Evolutionary conservation across 2,797 vertebrate species (phyloP), one percentile per base, ranked within the genome.

Genomic region (Clarias platycephalus): DNA sequence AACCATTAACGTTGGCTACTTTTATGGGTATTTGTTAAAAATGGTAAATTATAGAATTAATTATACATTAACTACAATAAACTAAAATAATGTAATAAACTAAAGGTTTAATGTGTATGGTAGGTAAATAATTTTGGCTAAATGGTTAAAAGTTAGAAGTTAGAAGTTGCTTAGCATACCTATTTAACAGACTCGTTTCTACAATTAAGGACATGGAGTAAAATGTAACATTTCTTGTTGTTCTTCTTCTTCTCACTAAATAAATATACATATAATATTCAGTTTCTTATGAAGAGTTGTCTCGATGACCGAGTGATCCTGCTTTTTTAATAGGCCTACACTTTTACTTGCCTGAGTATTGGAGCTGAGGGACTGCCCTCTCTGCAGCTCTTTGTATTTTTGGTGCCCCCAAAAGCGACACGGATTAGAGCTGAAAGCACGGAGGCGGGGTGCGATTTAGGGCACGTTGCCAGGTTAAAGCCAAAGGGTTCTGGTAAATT

Each of bases 401-500:
- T 86, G 84, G 81, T 77, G 83, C 77, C 78, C 76, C 82, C 83
- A 86, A 88, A 88, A 88, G 70, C 84, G 84, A 87, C 87, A 88
- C 75, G 86, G 84, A 90, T 95, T 94, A 94, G 93, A 92, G 92
- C 92, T 94, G 94, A 95, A 92, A 93, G 93, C 93, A 95, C 92
- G 95, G 95, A 95, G 94, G 94, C 91, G 91, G 93, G 94, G 94
- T 74, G 74, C 93, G 92, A 94, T 93, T 93, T 94, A 90, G 93
- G 95, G 94, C 95, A 92, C 91, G 83, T 90, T 89, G 95, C 95
- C 94, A 95, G 94, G 93, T 93, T 94, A 94, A 95, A 96, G 94
- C 94, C 93, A 94, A 80, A 90, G 94, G 94, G 94, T 95, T 94
- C 95, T 94, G 95, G 93, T 93, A 94, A 95, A 95, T 95, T 94